Conservation (phyloP, 2,113 vertebrate species). For the Pseudorhombus dupliciocellatus region DNA sequence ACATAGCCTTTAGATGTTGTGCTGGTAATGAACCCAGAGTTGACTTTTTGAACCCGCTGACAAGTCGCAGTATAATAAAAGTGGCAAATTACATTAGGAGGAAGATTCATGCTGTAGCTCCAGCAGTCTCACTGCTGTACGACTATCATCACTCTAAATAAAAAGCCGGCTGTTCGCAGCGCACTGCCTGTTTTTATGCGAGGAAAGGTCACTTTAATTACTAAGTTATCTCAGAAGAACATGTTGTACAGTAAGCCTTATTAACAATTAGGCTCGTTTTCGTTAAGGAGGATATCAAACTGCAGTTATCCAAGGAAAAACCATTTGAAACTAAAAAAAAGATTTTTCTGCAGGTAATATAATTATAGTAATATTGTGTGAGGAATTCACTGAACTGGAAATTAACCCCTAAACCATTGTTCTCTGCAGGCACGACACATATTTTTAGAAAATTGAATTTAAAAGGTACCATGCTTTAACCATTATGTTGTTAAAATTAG, state of each 20-base stretch:
- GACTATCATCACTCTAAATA: not conserved
- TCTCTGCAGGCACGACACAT: not conserved
- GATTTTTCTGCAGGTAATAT: not conserved
- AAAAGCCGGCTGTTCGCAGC: conserved; percentile 4
- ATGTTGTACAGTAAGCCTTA: not conserved
- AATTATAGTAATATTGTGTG: conserved; percentile 5
- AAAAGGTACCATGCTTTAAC: conserved; percentile 40
- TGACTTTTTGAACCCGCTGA: not conserved
- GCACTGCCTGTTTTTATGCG: conserved; percentile 4
- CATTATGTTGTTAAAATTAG: conserved; percentile 36
- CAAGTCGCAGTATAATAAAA: conserved; percentile 4
- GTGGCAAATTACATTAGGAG: not conserved
- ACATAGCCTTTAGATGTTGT: conserved; percentile 2
- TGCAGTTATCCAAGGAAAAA: conserved; percentile 7
- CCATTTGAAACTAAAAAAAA: not conserved
- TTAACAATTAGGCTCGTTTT: not conserved
- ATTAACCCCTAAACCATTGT: conserved; percentile 37
- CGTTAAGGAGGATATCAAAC: not conserved
- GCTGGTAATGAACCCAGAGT: conserved; percentile 1
- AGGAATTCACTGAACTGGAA: conserved; percentile 16
- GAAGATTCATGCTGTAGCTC: not conserved
- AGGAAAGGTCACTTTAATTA: conserved; percentile 23
- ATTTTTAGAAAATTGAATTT: conserved; percentile 29
- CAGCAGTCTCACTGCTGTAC: not conserved
- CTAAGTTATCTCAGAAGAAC: not conserved